Conservation (phyloP, 1,140 invertebrate genomes). For the Drosophila bifasciata region DNA sequence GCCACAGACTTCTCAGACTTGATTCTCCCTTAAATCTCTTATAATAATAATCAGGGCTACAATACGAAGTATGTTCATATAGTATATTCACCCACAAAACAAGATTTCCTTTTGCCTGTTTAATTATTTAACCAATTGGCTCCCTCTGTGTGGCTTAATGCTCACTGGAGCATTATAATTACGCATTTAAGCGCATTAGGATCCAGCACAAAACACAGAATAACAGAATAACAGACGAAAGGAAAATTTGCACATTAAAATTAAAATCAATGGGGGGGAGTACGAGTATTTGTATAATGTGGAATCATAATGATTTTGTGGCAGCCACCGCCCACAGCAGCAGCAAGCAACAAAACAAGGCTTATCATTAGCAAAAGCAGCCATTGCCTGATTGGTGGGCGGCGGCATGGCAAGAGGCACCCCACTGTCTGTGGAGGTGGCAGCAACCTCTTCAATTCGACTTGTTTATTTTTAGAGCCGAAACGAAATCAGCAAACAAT, state of each 20-base stretch:
- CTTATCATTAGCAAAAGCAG: conserved; percentile 73
- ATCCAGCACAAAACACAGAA: conserved; percentile 1
- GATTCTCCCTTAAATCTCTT: too few relatives aligned
- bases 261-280: conserved; percentile 70
- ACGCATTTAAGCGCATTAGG: conserved; percentile 54
- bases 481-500: conserved; percentile 77
- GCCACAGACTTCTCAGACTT: too few relatives aligned
- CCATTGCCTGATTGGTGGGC: conserved; percentile 66
- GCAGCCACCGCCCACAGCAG: conserved; percentile 30
- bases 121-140: conserved; percentile 11
- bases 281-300: conserved; percentile 39
- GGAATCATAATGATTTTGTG: conserved; percentile 73
- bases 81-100: too few relatives aligned
- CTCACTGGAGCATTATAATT: conserved; percentile 55
- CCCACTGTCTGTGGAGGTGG: conserved; percentile 5
- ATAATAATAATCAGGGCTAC: too few relatives aligned
- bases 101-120: background rate
- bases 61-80: too few relatives aligned
- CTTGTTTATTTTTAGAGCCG: conserved; percentile 66
- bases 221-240: conserved; percentile 5
- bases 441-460: conserved; percentile 3
- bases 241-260: conserved; percentile 66
- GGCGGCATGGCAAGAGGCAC: conserved; percentile 15
- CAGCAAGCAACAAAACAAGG: conserved; percentile 61
- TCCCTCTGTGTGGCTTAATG: conserved; percentile 9